phyloP scores from a whole-genome alignment of 2,113 vertebrate genomes.

The Melospiza melodia region DNA sequence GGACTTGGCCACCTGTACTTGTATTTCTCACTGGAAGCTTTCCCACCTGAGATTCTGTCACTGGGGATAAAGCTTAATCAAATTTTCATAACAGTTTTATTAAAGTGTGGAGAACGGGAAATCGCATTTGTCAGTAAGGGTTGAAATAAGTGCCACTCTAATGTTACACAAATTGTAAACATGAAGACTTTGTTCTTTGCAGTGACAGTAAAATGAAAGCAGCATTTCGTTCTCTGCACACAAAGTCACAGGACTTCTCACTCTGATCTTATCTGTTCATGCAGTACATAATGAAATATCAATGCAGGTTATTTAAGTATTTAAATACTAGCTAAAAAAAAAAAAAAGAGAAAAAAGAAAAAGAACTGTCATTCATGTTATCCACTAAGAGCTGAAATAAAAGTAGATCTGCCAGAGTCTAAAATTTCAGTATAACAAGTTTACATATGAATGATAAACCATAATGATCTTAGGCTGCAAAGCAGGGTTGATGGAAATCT shows the following conservation, averaged over 20 bases:
- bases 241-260: neutral
- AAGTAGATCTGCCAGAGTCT: neutral
- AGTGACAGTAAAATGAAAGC: conserved; percentile 12
- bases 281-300: neutral
- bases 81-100: neutral
- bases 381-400: neutral
- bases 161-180: neutral
- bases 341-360: neutral
- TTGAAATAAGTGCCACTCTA: neutral
- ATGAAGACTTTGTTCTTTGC: neutral
- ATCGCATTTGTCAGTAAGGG: neutral
- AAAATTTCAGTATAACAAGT: neutral
- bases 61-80: neutral
- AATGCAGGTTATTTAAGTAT: neutral
- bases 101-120: neutral
- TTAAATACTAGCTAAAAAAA: neutral
- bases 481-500: neutral
- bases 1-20: neutral
- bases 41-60: conserved; percentile 4
- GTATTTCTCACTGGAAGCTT: neutral
- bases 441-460: neutral
- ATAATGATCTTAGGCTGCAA: neutral
- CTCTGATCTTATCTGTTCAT: conserved; percentile 27
- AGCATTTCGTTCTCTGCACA: neutral
- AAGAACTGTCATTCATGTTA: neutral